Evolutionary conservation across 2,888 invertebrate species (phyloP).

Genomic region (Zeuzera pyrina): DNA sequence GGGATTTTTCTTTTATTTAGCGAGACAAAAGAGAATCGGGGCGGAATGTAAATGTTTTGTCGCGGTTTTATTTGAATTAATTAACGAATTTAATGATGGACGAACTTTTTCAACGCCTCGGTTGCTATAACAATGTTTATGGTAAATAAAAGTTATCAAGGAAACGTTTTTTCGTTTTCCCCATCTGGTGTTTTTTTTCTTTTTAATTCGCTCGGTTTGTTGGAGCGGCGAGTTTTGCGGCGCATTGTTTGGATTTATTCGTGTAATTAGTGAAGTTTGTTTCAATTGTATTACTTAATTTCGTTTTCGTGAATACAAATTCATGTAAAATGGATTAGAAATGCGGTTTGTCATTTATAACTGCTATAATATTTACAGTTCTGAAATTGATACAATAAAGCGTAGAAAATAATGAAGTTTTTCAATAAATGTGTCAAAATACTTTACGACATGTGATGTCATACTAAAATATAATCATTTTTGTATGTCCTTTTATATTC

Average conservation of each 20-base stretch:
- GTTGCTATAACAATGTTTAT: slow-evolving; percentile 64
- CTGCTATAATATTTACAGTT: no score
- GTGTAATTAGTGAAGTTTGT: slow-evolving; percentile 71
- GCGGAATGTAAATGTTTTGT: slow-evolving; percentile 62
- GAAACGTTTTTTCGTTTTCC: slow-evolving; percentile 63
- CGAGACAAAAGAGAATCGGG: slow-evolving; percentile 46
- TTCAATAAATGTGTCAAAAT: no score
- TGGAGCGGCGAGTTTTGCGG: slow-evolving; percentile 41
- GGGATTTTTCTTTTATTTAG: slow-evolving; percentile 45
- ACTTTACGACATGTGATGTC: no score
- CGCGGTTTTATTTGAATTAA: slow-evolving; percentile 72
- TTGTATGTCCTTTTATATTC: no score
- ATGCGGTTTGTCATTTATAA: no score
- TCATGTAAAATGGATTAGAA: slow-evolving; percentile 46
- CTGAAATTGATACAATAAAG: no score
- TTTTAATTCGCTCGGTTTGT: slow-evolving; percentile 61
- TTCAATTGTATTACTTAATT: slow-evolving; percentile 60
- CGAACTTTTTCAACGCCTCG: slow-evolving; percentile 55
- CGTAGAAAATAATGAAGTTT: no score
- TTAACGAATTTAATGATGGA: slow-evolving; percentile 69
- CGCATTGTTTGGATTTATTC: slow-evolving; percentile 66
- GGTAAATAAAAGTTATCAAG: slow-evolving; percentile 71
- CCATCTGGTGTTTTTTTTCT: slow-evolving; percentile 55
- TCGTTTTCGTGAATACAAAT: slow-evolving; percentile 52
- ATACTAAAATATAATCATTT: no score